phyloP scores from a whole-genome alignment of 2,888 invertebrate genomes.

The Ennomos erosarius region DNA sequence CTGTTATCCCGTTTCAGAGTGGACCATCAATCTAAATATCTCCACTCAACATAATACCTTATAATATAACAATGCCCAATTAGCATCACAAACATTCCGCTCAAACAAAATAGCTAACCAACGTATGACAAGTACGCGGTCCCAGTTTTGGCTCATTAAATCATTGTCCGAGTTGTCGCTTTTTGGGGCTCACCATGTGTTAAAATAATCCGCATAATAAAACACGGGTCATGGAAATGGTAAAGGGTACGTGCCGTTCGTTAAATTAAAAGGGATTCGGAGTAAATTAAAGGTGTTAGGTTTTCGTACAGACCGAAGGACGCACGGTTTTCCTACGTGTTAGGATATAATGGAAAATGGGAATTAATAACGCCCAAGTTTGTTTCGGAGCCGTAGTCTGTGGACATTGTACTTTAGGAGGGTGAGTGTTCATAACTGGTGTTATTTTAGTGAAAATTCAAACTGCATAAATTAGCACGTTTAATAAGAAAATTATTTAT shows the following conservation, averaged over 20 bases:
- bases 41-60: too few species aligned
- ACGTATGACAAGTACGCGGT: constrained; percentile 46
- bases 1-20: too few species aligned
- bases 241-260: constrained; percentile 64
- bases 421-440: constrained; percentile 1
- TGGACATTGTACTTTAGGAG: constrained; percentile 16
- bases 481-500: too few species aligned
- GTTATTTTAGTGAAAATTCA: too few species aligned
- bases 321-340: constrained; percentile 21
- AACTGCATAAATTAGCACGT: too few species aligned
- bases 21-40: too few species aligned
- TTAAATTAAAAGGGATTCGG: constrained; percentile 71
- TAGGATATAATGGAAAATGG: constrained; percentile 38
- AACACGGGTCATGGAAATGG: constrained; percentile 51
- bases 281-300: constrained; percentile 72
- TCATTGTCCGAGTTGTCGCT: constrained; percentile 55
- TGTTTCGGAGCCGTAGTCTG: constrained; percentile 14
- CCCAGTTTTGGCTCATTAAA: constrained; percentile 50
- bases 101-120: constrained; percentile 24
- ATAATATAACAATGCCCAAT: constrained; percentile 21
- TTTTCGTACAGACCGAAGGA: constrained; percentile 51
- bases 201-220: constrained; percentile 67
- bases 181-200: constrained; percentile 52
- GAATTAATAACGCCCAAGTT: constrained; percentile 32
- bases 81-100: constrained; percentile 28